A percentile compares a stretch with the other conserved stretches of the same genome.
Evolutionary conservation across 2,797 vertebrate genomes (phyloP).

Genomic region (Lagorchestes hirsutus): DNA sequence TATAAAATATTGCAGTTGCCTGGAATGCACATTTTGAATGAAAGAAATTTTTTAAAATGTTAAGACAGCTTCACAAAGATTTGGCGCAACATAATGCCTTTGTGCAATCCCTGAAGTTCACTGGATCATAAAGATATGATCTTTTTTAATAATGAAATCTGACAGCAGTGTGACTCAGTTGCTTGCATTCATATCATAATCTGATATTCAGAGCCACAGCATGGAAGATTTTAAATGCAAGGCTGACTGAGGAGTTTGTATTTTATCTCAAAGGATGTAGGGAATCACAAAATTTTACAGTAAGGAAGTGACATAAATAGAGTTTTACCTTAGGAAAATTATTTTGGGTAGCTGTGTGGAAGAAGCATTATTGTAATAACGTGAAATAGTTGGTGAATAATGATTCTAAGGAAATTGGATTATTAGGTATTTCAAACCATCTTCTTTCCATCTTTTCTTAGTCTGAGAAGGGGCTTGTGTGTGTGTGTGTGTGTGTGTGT

Average conservation of each 20-base stretch:
- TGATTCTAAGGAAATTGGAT: background rate
- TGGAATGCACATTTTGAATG: background rate
- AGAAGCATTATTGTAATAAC: background rate
- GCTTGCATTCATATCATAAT: background rate
- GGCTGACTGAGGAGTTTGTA: background rate
- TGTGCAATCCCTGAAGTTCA: constrained; percentile 2
- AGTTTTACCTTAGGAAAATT: background rate
- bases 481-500: background rate
- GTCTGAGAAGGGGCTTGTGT: background rate
- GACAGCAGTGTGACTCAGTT: background rate
- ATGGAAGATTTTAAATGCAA: background rate
- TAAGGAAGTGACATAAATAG: background rate
- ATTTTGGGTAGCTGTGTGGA: background rate
- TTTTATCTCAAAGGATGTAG: background rate
- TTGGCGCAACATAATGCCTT: background rate
- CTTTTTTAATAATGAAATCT: background rate
- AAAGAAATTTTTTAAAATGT: background rate
- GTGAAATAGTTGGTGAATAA: background rate
- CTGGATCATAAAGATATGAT: background rate
- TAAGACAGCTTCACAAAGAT: background rate
- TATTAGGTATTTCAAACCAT: background rate
- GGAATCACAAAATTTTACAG: background rate
- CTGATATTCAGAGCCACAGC: background rate
- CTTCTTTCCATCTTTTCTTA: background rate
- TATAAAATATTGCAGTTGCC: background rate